Percentiles rank a stretch among this genome's conserved stretches.
These are phyloP conservation scores for Dromiciops gliroides DNA, from an alignment of 2,113 vertebrate species.

Conservation along the genomic window DNA sequence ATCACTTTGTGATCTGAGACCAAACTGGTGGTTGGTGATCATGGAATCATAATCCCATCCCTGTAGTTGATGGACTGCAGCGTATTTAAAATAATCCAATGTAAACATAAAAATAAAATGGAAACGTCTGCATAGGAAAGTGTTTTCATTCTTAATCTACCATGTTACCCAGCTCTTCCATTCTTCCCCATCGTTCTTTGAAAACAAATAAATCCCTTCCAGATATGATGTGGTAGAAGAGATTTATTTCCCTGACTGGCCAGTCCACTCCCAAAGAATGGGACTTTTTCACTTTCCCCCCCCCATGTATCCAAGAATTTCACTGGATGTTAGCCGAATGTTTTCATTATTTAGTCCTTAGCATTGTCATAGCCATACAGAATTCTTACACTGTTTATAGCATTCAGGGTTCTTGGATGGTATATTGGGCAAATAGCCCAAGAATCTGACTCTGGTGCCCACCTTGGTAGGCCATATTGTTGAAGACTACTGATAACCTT, in stretches of 20 bases:
- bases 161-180: background rate
- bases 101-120: conserved; percentile 5
- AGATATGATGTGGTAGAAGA: background rate
- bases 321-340: background rate
- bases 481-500: conserved; percentile 25
- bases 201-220: background rate
- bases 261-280: background rate
- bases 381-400: background rate
- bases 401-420: background rate
- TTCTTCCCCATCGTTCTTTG: background rate
- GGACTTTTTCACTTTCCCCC: background rate
- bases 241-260: background rate
- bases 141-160: background rate
- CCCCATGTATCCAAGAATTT: background rate
- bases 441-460: background rate
- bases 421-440: conserved; percentile 6
- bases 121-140: background rate
- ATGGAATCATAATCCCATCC: background rate
- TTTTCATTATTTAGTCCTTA: fast-evolving
- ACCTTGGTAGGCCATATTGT: conserved; percentile 25
- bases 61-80: background rate
- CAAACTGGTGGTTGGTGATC: too few relatives aligned
- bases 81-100: background rate
- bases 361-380: background rate
- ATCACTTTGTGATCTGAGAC: background rate